These are phyloP conservation scores for Tetramorium parvispinum DNA, from an alignment of 1,140 invertebrate genomes.

Conservation along the genomic window DNA sequence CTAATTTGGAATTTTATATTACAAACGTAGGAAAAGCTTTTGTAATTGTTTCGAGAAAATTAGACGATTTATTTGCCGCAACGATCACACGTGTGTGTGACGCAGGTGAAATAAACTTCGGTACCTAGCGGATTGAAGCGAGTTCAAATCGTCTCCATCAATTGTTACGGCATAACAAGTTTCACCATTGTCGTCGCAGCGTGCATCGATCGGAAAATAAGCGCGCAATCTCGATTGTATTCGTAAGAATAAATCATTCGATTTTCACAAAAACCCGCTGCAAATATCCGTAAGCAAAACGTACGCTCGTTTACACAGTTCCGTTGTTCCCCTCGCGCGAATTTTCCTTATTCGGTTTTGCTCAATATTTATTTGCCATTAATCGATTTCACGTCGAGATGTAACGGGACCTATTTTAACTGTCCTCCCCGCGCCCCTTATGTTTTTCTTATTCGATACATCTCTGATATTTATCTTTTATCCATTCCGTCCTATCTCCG, in stretches of 20 bases:
- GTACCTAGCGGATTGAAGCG: background rate
- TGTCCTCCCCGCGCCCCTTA: background rate
- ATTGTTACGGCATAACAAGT: conserved; percentile 20
- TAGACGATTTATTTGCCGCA: background rate
- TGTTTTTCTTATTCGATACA: background rate
- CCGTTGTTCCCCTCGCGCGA: background rate
- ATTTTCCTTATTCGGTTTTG: conserved; percentile 12
- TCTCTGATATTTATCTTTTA: conserved; percentile 50
- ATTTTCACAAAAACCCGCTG: conserved; percentile 27
- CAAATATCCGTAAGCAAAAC: conserved; percentile 23
- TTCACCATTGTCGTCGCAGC: background rate
- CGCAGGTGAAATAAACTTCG: background rate
- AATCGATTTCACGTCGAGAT: conserved; percentile 47
- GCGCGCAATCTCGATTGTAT: conserved; percentile 10
- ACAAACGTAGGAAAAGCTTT: background rate
- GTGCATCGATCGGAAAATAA: conserved; percentile 15
- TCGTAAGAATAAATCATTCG: conserved; percentile 36
- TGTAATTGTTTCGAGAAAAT: background rate
- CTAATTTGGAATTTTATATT: background rate
- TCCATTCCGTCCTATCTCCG: conserved; percentile 8
- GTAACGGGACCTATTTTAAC: conserved; percentile 35
- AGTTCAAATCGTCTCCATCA: background rate
- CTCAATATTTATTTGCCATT: conserved; percentile 42
- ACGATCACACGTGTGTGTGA: background rate
- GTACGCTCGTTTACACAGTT: conserved; percentile 1